Conservation (phyloP, 2,888 invertebrate genomes). For the Clanis bilineata region DNA sequence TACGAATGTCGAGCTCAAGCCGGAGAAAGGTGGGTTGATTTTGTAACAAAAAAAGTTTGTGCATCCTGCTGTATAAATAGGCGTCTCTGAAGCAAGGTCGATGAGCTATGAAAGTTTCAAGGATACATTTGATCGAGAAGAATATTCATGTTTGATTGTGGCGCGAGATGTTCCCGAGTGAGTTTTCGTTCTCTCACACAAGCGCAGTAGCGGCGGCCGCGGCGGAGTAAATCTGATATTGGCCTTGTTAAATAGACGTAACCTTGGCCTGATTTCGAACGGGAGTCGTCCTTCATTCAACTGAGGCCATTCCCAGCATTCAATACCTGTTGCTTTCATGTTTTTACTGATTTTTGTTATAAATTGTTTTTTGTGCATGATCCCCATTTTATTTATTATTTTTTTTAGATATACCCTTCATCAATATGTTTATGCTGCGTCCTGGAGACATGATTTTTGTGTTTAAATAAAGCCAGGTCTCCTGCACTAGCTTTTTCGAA, state of each 20-base stretch:
- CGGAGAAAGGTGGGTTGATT: slow-evolving; percentile 76
- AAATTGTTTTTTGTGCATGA: background rate
- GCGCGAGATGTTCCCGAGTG: background rate
- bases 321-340: slow-evolving; percentile 7
- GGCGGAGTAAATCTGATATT: slow-evolving; percentile 11
- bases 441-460: too few relatives aligned
- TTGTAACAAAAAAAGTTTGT: slow-evolving; percentile 5
- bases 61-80: slow-evolving; percentile 24
- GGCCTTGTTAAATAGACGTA: slow-evolving; percentile 5
- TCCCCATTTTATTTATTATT: background rate
- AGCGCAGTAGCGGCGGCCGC: background rate
- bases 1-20: slow-evolving; percentile 88
- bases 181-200: background rate
- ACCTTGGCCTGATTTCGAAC: slow-evolving; percentile 8
- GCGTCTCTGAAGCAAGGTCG: slow-evolving; percentile 37
- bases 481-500: too few relatives aligned
- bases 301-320: slow-evolving; percentile 9
- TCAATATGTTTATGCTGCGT: too few relatives aligned
- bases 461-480: too few relatives aligned
- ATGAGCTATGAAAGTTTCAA: slow-evolving; percentile 39
- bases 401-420: background rate
- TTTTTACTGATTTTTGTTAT: slow-evolving; percentile 29
- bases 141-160: background rate
- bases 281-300: slow-evolving; percentile 1
- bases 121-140: slow-evolving; percentile 11